phyloP scores from a whole-genome alignment of 2,113 vertebrate species.

The Egretta garzetta region DNA sequence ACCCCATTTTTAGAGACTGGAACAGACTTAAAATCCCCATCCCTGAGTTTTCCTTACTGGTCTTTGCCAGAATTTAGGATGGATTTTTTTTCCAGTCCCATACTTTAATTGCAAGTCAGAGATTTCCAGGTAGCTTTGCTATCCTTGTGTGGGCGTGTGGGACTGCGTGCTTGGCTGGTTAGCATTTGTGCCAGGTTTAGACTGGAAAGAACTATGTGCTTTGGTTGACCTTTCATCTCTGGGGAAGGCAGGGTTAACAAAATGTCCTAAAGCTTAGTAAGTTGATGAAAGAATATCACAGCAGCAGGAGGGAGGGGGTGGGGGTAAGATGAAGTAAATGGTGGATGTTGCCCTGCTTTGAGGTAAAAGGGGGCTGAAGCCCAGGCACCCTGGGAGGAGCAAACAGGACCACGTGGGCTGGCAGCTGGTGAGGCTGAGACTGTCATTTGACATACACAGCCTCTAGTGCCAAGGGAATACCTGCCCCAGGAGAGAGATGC shows the following conservation, averaged over 20 bases:
- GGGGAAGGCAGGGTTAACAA: slow-evolving; percentile 6
- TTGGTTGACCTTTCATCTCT: neutral
- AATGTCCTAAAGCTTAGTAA: neutral
- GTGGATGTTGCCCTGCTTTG: neutral
- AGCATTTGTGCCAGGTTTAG: neutral
- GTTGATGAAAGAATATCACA: neutral
- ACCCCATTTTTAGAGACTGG: neutral
- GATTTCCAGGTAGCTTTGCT: neutral
- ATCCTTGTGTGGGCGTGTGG: neutral
- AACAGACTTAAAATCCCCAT: neutral
- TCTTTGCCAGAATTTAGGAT: neutral
- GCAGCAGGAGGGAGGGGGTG: neutral
- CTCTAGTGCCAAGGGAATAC: neutral
- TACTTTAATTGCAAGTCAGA: neutral
- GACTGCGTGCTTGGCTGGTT: neutral
- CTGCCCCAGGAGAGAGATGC: neutral
- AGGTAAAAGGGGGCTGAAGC: neutral
- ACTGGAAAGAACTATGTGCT: neutral
- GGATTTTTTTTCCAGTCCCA: neutral
- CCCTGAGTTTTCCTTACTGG: slow-evolving; percentile 4
- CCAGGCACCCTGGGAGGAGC: neutral
- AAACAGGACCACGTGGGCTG: neutral
- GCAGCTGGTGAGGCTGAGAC: neutral
- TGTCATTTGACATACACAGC: neutral
- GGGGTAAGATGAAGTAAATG: neutral